Evolutionary conservation across 2,113 vertebrate genomes (phyloP).

Genomic region (Malurus elegans): DNA sequence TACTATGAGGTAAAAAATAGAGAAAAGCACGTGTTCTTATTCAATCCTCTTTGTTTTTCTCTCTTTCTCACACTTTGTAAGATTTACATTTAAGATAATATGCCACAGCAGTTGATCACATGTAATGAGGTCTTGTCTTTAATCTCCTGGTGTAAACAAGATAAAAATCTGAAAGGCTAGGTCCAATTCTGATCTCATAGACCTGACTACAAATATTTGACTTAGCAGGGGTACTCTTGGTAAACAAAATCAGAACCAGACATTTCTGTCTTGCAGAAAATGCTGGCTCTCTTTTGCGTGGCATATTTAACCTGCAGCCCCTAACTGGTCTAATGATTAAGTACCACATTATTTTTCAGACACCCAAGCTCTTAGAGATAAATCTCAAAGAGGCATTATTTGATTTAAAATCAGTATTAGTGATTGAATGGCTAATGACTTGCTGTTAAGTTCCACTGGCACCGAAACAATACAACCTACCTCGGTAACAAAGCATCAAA

Average conservation of each 20-base stretch:
- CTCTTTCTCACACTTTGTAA: not conserved
- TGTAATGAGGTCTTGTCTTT: not conserved
- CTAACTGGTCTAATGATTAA: slow-evolving; percentile 54
- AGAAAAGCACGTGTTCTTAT: not conserved
- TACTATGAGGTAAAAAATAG: not conserved
- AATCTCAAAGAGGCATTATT: slow-evolving; percentile 28
- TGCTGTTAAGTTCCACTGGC: slow-evolving; percentile 31
- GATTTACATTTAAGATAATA: not conserved
- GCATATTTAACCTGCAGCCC: slow-evolving; percentile 2
- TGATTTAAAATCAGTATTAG: slow-evolving; percentile 49
- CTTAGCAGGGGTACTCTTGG: not conserved
- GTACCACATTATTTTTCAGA: slow-evolving; percentile 50
- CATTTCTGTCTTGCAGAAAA: not conserved
- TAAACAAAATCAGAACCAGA: not conserved
- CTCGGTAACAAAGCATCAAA: not conserved
- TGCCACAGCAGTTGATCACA: not conserved
- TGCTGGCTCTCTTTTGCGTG: not conserved
- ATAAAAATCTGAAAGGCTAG: not conserved
- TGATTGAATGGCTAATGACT: slow-evolving; percentile 34
- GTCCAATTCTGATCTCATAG: not conserved
- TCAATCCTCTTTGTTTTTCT: not conserved
- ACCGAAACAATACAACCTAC: not conserved
- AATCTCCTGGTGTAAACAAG: not conserved
- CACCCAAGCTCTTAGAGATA: slow-evolving; percentile 7
- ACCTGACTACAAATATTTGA: not conserved